These are phyloP conservation scores for Vicugna pacos DNA, from an alignment of 2,113 vertebrate genomes.

Conservation along the genomic window DNA sequence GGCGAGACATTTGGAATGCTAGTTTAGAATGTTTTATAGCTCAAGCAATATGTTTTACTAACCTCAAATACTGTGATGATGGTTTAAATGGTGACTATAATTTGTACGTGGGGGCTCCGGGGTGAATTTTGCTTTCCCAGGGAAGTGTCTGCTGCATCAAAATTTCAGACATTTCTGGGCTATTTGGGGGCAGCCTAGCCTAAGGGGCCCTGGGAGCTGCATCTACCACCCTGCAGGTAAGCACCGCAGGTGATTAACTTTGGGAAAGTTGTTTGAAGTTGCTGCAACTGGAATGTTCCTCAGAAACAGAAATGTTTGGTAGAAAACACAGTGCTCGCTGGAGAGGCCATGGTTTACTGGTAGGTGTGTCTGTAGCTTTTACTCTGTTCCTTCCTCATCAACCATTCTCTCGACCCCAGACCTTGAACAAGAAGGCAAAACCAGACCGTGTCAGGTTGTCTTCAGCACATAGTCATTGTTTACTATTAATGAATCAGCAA, in stretches of 20 bases:
- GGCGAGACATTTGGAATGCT: slow-evolving; percentile 92
- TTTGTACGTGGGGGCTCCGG: slow-evolving; percentile 85
- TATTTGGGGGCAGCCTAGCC: slow-evolving; percentile 14
- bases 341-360: background rate
- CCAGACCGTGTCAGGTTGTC: background rate
- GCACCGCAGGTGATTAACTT: background rate
- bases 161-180: slow-evolving; percentile 75
- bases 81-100: slow-evolving; percentile 89
- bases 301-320: background rate
- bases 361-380: background rate
- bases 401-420: background rate
- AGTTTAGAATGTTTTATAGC: slow-evolving; percentile 93
- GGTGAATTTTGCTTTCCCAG: slow-evolving; percentile 85
- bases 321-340: background rate
- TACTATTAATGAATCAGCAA: background rate
- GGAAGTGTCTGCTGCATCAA: slow-evolving; percentile 68
- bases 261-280: background rate
- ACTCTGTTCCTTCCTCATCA: background rate
- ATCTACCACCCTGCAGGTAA: background rate
- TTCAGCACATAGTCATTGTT: background rate
- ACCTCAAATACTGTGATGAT: slow-evolving; percentile 90
- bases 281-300: background rate
- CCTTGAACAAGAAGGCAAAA: background rate
- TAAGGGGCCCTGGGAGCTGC: background rate
- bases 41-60: slow-evolving; percentile 91